Evolutionary conservation across 2,113 vertebrate genomes (phyloP).

Genomic region (Paradoxurus hermaphroditus): DNA sequence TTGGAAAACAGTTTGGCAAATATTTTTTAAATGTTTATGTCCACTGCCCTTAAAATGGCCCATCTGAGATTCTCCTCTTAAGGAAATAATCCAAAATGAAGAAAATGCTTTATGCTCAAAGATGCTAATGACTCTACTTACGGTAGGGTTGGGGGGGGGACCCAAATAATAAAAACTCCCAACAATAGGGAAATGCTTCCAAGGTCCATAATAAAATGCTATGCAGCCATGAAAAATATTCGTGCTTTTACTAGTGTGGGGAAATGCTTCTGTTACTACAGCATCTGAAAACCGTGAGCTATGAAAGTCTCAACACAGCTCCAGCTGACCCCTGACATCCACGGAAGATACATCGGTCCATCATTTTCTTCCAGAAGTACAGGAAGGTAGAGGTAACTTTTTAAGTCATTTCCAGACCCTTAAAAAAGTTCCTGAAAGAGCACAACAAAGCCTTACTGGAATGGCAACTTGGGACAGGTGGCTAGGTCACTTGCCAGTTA

Average conservation of each 20-base stretch:
- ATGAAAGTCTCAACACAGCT: background rate
- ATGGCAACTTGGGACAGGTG: background rate
- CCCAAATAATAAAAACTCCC: conserved; percentile 12
- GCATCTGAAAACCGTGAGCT: background rate
- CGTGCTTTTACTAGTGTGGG: background rate
- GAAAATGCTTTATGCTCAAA: conserved; percentile 19
- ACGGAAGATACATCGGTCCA: background rate
- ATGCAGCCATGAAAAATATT: background rate
- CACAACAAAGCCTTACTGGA: conserved; percentile 7
- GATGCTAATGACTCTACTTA: background rate
- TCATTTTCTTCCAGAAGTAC: conserved; percentile 6
- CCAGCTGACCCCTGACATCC: background rate
- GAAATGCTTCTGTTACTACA: background rate
- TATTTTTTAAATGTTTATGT: background rate
- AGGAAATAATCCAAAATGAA: conserved; percentile 30
- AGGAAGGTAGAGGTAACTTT: background rate
- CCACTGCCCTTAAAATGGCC: background rate
- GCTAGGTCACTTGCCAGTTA: background rate
- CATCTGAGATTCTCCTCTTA: background rate
- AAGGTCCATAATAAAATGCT: background rate
- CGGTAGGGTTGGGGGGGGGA: fast-evolving
- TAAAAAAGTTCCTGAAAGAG: conserved; percentile 27
- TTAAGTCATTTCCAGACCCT: conserved; percentile 6
- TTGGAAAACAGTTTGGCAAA: conserved; percentile 10
- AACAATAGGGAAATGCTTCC: background rate